Evolutionary conservation across 2,113 vertebrate genomes (phyloP), one percentile per base, ranked within the genome.

Genomic region (Ochotona curzoniae): DNA sequence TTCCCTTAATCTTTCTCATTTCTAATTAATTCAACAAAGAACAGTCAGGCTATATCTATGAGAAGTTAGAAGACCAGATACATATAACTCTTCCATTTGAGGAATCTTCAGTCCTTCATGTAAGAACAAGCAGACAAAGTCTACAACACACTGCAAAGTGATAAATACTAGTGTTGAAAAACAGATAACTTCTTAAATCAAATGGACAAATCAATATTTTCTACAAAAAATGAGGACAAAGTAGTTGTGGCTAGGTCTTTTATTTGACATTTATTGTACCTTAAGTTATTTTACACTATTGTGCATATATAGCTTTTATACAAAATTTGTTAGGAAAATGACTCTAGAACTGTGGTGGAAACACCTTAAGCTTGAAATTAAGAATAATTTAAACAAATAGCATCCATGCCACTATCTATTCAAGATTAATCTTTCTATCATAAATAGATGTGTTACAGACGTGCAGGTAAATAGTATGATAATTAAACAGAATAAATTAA

Each of bases 11-110:
- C 26, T 66, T 12, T 71, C 18, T 14, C 5, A 60, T 75, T 64
- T 0, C 6, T 49, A 89, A 89, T 75, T 74, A 54, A 70, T 51
- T 93, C 44, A 93, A 66, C 28, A 51, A 78, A 25, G 51, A 76
- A 21, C 26, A 89, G 84, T 44, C 85, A 25, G 10, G 26, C 64
- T 35, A 47, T 12, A 92, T 79, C 51, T 32, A 28, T 66, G 70
- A 83, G 32, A 93, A 38, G 14, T 73, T 78, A 54, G 57, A 67
- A 93, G n/a, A 57, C 78, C 20, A 93, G 35, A 78, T 84, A 63
- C 17, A 67, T 44, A 30, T 1, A 87, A n/a, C 61, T 8, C 32
- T 32, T 38, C 30, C 30, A 57, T 86, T 70, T 26, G 23, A 69
- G 7, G 35, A 81, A 2, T 74, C 25, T 80, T 54, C 47, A 4